A percentile compares a stretch with the other conserved stretches of the same genome.
phyloP scores from a whole-genome alignment of 2,113 vertebrate genomes.

The Microcebus murinus region DNA sequence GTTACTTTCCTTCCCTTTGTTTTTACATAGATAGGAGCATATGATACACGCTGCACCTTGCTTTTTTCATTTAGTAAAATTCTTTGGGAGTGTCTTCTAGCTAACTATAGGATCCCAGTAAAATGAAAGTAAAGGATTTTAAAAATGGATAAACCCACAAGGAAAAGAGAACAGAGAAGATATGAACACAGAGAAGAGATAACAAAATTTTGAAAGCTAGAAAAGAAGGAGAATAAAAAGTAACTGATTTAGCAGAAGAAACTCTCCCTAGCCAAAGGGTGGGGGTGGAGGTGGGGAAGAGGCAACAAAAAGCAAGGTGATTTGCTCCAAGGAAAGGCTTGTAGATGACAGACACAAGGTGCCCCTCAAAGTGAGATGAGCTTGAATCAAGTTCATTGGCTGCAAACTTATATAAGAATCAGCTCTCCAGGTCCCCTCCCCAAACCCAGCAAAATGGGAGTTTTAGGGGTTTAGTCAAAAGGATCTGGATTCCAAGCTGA shows the following conservation, averaged over 20 bases:
- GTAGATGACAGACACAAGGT: background rate
- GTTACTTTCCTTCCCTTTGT: background rate
- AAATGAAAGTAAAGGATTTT: constrained; percentile 12
- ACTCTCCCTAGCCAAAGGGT: background rate
- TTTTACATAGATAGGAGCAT: background rate
- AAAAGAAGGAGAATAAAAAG: background rate
- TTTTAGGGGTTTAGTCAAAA: background rate
- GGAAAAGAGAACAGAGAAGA: background rate
- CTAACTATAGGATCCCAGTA: background rate
- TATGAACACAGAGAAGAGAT: background rate
- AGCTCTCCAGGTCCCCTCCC: background rate
- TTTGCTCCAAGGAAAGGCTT: background rate
- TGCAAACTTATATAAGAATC: background rate
- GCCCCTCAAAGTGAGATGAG: background rate
- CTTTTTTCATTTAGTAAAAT: constrained; percentile 7
- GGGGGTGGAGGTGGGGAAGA: too few relatives aligned
- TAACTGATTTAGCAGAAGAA: background rate
- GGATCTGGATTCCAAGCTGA: background rate
- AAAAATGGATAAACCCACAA: background rate
- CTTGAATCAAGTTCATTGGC: background rate
- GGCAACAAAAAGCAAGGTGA: background rate
- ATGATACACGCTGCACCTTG: background rate
- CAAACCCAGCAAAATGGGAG: background rate
- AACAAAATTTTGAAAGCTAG: background rate
- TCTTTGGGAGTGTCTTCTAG: constrained; percentile 4